Percentiles rank a stretch among this genome's conserved stretches.
Conservation (phyloP, 2,797 vertebrate genomes). For the Typhlichthys eigenmanni region DNA sequence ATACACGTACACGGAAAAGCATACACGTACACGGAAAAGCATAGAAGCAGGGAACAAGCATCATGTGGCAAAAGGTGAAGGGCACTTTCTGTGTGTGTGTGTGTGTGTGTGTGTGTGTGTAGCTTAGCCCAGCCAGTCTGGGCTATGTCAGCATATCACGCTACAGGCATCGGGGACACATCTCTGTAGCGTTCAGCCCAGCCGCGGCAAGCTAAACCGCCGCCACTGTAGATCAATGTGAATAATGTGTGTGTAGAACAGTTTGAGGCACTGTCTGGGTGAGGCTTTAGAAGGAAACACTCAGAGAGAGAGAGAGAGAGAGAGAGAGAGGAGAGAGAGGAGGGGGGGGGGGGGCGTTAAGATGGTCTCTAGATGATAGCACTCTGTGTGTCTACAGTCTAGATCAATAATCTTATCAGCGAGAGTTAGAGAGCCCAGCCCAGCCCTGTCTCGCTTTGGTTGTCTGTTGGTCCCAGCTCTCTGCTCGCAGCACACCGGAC, state of each 20-base stretch:
- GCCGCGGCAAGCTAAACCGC: slow-evolving; percentile 20
- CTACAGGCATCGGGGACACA: slow-evolving; percentile 23
- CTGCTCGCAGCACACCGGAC: slow-evolving; percentile 8
- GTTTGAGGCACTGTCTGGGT: slow-evolving; percentile 17
- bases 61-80: slow-evolving; percentile 26
- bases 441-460: slow-evolving; percentile 25
- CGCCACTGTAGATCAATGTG: slow-evolving; percentile 38
- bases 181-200: slow-evolving; percentile 26
- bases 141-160: slow-evolving; percentile 23
- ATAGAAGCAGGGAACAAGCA: slow-evolving; percentile 23
- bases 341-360: slow-evolving; percentile 2
- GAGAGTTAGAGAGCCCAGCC: slow-evolving; percentile 20
- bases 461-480: slow-evolving; percentile 26
- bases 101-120: background rate
- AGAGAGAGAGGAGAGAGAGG: slow-evolving; percentile 1
- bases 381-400: slow-evolving; percentile 16
- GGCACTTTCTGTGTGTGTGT: slow-evolving; percentile 2
- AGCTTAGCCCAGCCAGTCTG: slow-evolving; percentile 1
- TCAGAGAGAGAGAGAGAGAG: background rate
- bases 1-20: no score
- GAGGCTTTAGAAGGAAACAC: background rate
- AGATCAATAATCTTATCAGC: slow-evolving; percentile 58
- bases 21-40: no score
- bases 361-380: slow-evolving; percentile 29
- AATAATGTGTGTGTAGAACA: slow-evolving; percentile 20